Conservation (phyloP, 1,140 invertebrate species). For the Zaprionus davidi region DNA sequence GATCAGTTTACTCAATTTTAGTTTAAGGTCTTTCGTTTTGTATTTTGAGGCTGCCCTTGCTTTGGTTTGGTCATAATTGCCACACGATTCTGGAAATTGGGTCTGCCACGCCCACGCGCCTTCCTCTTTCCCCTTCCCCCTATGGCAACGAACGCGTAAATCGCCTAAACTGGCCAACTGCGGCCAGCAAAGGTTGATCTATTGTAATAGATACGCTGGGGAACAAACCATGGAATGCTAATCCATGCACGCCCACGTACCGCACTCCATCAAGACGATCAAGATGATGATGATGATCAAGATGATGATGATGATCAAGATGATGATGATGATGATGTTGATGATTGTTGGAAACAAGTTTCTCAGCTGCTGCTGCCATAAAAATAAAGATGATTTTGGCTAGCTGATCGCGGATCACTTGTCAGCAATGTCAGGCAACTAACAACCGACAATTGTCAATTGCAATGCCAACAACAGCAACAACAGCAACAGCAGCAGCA, state of each 20-base stretch:
- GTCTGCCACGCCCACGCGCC: slow-evolving; percentile 26
- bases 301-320: too few relatives aligned
- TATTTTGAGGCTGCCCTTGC: slow-evolving; percentile 9
- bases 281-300: background rate
- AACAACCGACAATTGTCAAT: slow-evolving; percentile 36
- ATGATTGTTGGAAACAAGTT: slow-evolving; percentile 56
- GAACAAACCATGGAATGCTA: slow-evolving; percentile 38
- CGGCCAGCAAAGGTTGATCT: slow-evolving; percentile 22
- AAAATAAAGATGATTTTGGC: slow-evolving; percentile 76
- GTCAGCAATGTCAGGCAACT: slow-evolving; percentile 49
- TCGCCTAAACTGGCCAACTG: slow-evolving; percentile 39
- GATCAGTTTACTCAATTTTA: slow-evolving; percentile 25
- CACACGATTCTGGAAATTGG: slow-evolving; percentile 42
- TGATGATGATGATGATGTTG: slow-evolving; percentile 26
- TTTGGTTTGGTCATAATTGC: slow-evolving; percentile 25
- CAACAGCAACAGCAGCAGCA: slow-evolving; percentile 37
- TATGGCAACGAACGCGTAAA: slow-evolving; percentile 40
- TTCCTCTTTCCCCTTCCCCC: slow-evolving; percentile 13
- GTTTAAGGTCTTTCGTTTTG: slow-evolving; percentile 2
- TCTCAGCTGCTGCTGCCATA: slow-evolving; percentile 58
- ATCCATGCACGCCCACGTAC: slow-evolving; percentile 79
- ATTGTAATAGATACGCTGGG: slow-evolving; percentile 59
- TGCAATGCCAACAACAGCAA: slow-evolving; percentile 19
- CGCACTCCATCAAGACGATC: slow-evolving; percentile 18
- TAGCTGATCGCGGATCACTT: slow-evolving; percentile 55